Evolutionary conservation across 2,113 vertebrate species (phyloP).

Genomic region (Paradoxurus hermaphroditus): DNA sequence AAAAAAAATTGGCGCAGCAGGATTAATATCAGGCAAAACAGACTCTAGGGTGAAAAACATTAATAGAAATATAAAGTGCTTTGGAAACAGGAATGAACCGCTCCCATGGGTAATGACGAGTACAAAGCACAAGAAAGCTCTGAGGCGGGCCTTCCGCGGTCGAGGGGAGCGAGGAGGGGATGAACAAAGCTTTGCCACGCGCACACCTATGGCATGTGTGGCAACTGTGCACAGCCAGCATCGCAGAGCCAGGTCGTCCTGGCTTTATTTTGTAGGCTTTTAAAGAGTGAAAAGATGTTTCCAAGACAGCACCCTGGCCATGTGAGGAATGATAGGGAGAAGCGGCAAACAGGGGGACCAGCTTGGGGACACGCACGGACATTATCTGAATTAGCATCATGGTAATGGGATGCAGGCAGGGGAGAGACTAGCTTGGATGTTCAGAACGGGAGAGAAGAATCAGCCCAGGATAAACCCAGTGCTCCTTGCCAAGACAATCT

Average conservation of each 20-base stretch:
- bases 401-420: not conserved
- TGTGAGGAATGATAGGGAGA: not conserved
- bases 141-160: not conserved
- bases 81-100: not conserved
- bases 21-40: not conserved
- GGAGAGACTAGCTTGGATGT: not conserved
- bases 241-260: not conserved
- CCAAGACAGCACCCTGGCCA: not conserved
- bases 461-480: not conserved
- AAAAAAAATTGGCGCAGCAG: not conserved
- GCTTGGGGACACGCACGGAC: not conserved
- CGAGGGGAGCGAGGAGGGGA: not conserved
- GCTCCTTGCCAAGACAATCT: not conserved
- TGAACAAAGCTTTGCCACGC: not conserved
- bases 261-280: not conserved
- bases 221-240: not conserved
- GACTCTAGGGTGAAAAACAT: constrained; percentile 30
- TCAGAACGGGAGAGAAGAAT: not conserved
- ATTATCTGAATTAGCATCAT: not conserved
- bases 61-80: not conserved
- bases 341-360: not conserved
- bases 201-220: fast-evolving
- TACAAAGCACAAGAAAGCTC: not conserved
- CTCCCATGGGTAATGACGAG: not conserved
- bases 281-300: not conserved